These are phyloP conservation scores for Coelogynopora nodosa DNA, from an alignment of 2,888 invertebrate species.

Conservation along the genomic window DNA sequence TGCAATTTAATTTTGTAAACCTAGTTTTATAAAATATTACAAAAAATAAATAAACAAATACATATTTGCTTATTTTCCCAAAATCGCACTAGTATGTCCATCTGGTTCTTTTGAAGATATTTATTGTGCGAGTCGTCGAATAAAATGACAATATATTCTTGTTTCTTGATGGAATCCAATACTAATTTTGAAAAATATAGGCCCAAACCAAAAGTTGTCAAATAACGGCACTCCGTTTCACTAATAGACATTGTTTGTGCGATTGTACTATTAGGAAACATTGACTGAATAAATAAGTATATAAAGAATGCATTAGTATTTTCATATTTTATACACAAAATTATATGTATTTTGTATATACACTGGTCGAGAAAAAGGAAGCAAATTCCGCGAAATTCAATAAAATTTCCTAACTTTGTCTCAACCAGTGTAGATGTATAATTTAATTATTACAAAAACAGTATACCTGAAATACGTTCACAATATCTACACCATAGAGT, in stretches of 20 bases:
- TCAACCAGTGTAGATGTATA: slow-evolving; percentile 18
- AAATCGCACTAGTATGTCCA: too few relatives aligned
- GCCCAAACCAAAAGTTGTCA: too few relatives aligned
- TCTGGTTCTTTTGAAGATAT: too few relatives aligned
- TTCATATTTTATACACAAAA: not conserved
- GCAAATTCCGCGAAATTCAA: slow-evolving; percentile 23
- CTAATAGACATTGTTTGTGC: too few relatives aligned
- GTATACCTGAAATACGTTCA: slow-evolving; percentile 23
- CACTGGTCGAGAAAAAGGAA: slow-evolving; percentile 25
- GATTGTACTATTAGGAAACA: not conserved
- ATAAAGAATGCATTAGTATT: not conserved
- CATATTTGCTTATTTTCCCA: too few relatives aligned
- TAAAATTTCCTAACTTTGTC: slow-evolving; percentile 16
- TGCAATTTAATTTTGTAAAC: not conserved
- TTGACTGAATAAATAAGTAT: not conserved
- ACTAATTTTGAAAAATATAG: not conserved
- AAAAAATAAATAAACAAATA: too few relatives aligned
- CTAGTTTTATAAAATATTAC: not conserved
- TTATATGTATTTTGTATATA: not conserved
- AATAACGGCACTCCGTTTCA: too few relatives aligned
- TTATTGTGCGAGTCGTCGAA: too few relatives aligned
- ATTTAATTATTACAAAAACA: slow-evolving; percentile 9
- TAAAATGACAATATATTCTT: too few relatives aligned
- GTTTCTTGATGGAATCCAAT: too few relatives aligned
- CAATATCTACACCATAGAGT: slow-evolving; percentile 13